Conservation (phyloP, 2,113 vertebrate species). For the Morphnarchus princeps region DNA sequence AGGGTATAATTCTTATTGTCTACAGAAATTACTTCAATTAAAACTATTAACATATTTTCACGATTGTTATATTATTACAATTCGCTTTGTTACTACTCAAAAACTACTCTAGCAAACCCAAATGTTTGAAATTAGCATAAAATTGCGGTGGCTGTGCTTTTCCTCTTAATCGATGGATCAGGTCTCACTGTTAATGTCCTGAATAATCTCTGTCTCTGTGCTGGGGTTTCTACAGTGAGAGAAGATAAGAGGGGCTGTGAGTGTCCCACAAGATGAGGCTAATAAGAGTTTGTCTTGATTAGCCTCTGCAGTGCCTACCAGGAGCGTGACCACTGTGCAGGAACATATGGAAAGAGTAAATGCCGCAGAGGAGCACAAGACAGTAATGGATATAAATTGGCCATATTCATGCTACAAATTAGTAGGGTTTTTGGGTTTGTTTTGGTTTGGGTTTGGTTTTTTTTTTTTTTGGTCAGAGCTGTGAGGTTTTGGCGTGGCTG, state of each 20-base stretch:
- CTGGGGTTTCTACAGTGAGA: neutral
- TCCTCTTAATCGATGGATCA: neutral
- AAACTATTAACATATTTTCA: constrained; percentile 48
- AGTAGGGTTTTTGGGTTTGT: too few relatives aligned
- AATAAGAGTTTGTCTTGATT: neutral
- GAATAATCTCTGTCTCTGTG: neutral
- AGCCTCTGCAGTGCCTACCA: neutral
- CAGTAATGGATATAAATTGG: neutral
- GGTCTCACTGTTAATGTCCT: neutral
- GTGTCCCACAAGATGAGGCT: neutral
- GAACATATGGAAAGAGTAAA: neutral
- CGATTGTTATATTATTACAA: constrained; percentile 34
- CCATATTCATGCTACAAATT: neutral
- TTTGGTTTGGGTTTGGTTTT: neutral
- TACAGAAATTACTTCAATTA: constrained; percentile 62
- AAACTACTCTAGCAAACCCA: neutral
- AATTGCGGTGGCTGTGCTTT: neutral
- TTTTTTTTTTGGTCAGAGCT: neutral
- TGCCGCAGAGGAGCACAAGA: neutral
- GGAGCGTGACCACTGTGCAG: neutral
- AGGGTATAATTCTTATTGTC: constrained; percentile 58
- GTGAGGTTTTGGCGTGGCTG: neutral
- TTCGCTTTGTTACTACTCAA: constrained; percentile 24
- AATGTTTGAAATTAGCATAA: constrained; percentile 5
- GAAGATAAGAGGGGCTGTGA: neutral